Base-by-base conservation (phyloP, 92 coral and sea anemone species). In the Palythoa heliodiscus region DNA sequence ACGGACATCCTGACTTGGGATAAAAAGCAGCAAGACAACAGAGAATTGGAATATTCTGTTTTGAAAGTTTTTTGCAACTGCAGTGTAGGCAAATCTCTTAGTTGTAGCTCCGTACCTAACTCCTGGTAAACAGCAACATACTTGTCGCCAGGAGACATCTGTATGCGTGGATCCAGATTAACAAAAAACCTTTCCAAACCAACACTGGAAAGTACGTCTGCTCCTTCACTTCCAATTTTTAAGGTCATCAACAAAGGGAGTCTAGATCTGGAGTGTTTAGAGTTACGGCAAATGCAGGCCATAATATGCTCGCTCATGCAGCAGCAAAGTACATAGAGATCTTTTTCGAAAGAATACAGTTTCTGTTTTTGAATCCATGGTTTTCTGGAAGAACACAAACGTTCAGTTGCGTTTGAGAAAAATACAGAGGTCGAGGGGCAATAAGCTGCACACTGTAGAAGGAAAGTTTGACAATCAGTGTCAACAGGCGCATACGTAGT, bases 381-480 rank as follows among this genome's bases (percentile, higher is more conserved):
- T 11, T 23, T 68, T 68, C 38, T 24, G 5, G 73, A 68, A 68
- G 12, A 68, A 22, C 39, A 8, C 24, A 68, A 68, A 68, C 14
- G 73, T 35, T 9, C 6, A 23, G 15, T 14, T 22, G 73, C 73
- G 2, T 68, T 68, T 23, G 39, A 68, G 13, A 39, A n/a, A 14
- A 68, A 35, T 7, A 0, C 73, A 8, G 50, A 43, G 9, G 69
- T 61, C 3, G 69, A 17, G 38, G 73, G 43, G 38, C 73, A 68
- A 35, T 23, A 5, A 4, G 38, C 73, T 68, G 73, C 73, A 68
- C 73, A 68, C 73, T 68, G 73, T 13, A 68, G 73, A 68, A 68
- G 38, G 25, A 68, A 23, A 11, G 23, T 24, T 25, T 25, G 40
- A 14, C 11, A 22, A 25, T 68, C 16, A 5, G 73, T 23, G 35